Evolutionary conservation across 2,113 vertebrate genomes (phyloP).

Genomic region (Cyphomyrus plagiostoma): DNA sequence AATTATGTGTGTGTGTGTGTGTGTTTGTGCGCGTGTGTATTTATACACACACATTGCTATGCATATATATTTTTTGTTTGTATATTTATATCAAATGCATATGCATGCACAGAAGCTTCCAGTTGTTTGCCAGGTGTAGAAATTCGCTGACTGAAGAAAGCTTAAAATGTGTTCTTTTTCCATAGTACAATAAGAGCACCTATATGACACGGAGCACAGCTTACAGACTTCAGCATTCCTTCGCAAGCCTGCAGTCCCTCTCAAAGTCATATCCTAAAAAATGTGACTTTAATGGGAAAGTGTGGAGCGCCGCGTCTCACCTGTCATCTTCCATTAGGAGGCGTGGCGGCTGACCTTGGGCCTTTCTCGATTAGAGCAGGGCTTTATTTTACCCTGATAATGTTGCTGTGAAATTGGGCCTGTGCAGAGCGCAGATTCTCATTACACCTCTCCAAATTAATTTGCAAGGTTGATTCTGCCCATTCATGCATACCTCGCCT

Average conservation of each 20-base stretch:
- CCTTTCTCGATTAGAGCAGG: constrained; percentile 42
- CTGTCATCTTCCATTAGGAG: constrained; percentile 68
- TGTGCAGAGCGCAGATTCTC: constrained; percentile 57
- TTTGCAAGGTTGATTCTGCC: constrained; percentile 62
- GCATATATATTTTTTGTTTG: background rate
- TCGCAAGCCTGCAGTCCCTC: constrained; percentile 8
- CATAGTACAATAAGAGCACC: background rate
- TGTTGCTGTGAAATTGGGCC: constrained; percentile 68
- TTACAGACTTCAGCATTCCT: background rate
- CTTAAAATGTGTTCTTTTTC: background rate
- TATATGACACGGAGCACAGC: background rate
- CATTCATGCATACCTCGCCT: constrained; percentile 53
- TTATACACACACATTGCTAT: background rate
- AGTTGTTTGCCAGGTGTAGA: background rate
- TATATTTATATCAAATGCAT: background rate
- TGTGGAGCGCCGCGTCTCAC: constrained; percentile 58
- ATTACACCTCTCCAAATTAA: constrained; percentile 69
- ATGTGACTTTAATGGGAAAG: constrained; percentile 57
- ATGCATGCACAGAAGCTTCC: background rate
- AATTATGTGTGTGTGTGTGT: background rate
- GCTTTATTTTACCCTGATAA: constrained; percentile 58
- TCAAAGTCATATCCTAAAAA: constrained; percentile 37
- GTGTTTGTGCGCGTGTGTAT: background rate
- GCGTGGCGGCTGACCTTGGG: constrained; percentile 58
- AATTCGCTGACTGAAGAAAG: background rate